Evolutionary conservation across 1,140 invertebrate genomes (phyloP), one percentile per base, ranked within the genome.

Genomic region (Zophobas morio): DNA sequence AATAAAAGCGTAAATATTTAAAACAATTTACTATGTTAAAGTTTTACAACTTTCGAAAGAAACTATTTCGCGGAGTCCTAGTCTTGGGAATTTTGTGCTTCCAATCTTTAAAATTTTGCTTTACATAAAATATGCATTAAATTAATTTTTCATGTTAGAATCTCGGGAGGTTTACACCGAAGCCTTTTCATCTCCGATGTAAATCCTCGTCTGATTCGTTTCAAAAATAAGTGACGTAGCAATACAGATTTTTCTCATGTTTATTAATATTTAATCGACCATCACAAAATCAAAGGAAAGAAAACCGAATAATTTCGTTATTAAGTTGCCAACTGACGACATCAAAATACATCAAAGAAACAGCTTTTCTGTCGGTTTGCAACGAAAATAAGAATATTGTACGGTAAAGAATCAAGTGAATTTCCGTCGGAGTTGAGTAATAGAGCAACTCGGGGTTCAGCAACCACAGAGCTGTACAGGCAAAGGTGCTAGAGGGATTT

Each of bases 101-200:
- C 2, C 35, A n/a, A n/a, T 63, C 8, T n/a, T 39, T n/a, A 63
- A 63, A 63, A 63, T 63, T 63, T 39, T 40, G n/a, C 40, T 42
- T 42, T 32, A 66, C 20, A 66, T 66, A 66, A 66, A 66, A 66
- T 66, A 66, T 66, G 60, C 60, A 66, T 42, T 1, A 66, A 40
- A 66, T 66, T 46, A 66, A 66, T 66, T 66, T 66, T 66, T 63
- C 35, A 47, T 34, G 60, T 66, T 42, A 32, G 39, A 2, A 46
- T 46, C 39, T 42, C 60, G 6, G 0, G 60, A 6, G 36, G n/a
- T 42, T 40, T 63, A 2, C 36, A 20, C 4, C n/a, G 49, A 51
- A 51, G 49, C 49, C 49, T 51, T 51, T 63, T 35, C 34, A 63
- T 1, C n/a, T 32, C 33, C 4, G 32, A 63, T 42, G 1, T 39